These are phyloP conservation scores for Biston stratarius DNA, from an alignment of 2,888 invertebrate genomes.

Conservation along the genomic window DNA sequence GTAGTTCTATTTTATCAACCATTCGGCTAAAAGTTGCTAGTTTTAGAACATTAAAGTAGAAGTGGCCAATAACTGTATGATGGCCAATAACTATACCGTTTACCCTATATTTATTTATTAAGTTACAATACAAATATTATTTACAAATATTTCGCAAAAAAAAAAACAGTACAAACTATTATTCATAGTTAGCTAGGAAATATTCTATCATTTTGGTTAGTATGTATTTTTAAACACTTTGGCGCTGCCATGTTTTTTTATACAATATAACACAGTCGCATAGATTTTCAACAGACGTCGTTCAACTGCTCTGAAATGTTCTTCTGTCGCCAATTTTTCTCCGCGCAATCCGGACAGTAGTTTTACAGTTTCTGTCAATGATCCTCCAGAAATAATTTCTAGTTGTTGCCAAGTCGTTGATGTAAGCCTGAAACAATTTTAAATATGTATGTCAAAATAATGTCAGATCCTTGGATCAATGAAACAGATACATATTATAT, in stretches of 20 bases:
- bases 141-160: not conserved
- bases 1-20: too few relatives aligned
- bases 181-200: slow-evolving; percentile 13
- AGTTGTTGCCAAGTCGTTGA: slow-evolving; percentile 90
- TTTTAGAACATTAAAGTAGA: too few relatives aligned
- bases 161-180: not conserved
- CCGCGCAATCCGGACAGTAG: slow-evolving; percentile 84
- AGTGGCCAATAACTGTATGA: too few relatives aligned
- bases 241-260: slow-evolving; percentile 85
- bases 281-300: slow-evolving; percentile 91
- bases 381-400: slow-evolving; percentile 90
- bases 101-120: too few relatives aligned
- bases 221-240: slow-evolving; percentile 70
- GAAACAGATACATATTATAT: too few relatives aligned
- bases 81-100: too few relatives aligned
- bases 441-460: too few relatives aligned
- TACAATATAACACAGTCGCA: slow-evolving; percentile 92
- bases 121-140: not conserved
- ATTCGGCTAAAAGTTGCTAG: too few relatives aligned
- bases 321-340: slow-evolving; percentile 88
- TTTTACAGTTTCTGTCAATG: slow-evolving; percentile 86
- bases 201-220: slow-evolving; percentile 25
- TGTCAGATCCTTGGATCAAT: too few relatives aligned
- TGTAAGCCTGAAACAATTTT: slow-evolving; percentile 80
- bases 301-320: slow-evolving; percentile 92